Percentiles rank a stretch among this genome's conserved stretches.
phyloP scores from a whole-genome alignment of 2,797 vertebrate species.

The Cyclura pinguis region DNA sequence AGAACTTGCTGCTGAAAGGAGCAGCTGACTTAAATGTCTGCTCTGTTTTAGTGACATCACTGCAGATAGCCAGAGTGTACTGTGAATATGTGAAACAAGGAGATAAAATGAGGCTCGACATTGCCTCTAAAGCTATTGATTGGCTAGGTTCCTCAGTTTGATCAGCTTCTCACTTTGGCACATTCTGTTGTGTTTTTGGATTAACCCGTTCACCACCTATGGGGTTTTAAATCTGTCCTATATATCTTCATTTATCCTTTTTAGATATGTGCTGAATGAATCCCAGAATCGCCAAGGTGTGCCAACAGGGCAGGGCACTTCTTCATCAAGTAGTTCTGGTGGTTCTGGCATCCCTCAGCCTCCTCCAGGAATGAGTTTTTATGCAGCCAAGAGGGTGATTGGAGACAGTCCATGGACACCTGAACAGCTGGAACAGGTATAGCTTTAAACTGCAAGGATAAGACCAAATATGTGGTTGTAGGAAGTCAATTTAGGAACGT shows the following conservation, averaged over 20 bases:
- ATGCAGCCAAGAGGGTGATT: conserved; percentile 95
- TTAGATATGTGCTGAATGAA: conserved; percentile 95
- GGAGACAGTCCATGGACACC: conserved; percentile 96
- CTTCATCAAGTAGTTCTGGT: conserved; percentile 76
- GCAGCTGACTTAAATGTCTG: neutral
- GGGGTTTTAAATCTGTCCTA: neutral
- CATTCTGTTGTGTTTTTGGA: neutral
- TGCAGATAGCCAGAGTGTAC: neutral
- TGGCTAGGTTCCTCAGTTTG: neutral
- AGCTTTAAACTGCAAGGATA: neutral
- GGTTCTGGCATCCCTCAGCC: conserved; percentile 91
- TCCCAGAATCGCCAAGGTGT: conserved; percentile 90
- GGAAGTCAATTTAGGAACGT: too few relatives aligned
- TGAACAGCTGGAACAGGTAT: conserved; percentile 96
- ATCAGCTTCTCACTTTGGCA: neutral
- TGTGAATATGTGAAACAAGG: too few relatives aligned
- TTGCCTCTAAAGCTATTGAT: neutral
- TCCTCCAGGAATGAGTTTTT: conserved; percentile 97
- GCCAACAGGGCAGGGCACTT: conserved; percentile 86
- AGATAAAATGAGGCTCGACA: too few relatives aligned
- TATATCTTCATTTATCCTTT: neutral
- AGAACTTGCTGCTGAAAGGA: neutral
- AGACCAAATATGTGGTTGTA: too few relatives aligned
- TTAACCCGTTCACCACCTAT: neutral
- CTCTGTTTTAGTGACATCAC: neutral